Conservation (phyloP, 1,140 invertebrate genomes). For the Drosophila repleta region DNA sequence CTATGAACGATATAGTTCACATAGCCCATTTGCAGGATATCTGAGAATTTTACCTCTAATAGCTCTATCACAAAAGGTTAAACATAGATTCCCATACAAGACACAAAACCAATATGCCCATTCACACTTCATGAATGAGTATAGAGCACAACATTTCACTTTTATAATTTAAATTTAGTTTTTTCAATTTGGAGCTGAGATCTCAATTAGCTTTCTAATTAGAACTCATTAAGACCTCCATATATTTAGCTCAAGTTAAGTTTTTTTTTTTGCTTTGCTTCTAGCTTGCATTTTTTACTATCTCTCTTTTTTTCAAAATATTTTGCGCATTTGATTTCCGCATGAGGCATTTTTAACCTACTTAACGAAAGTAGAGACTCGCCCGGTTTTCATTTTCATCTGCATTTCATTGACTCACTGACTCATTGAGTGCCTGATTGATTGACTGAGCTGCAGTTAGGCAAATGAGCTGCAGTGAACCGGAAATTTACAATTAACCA, state of each 20-base stretch:
- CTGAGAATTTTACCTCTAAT: too few relatives aligned
- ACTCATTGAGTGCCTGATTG: slow-evolving; percentile 38
- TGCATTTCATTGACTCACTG: slow-evolving; percentile 53
- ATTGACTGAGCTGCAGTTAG: slow-evolving; percentile 47
- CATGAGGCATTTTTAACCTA: slow-evolving; percentile 59
- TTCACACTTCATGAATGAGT: too few relatives aligned
- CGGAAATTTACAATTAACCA: slow-evolving; percentile 77
- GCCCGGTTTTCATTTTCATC: slow-evolving; percentile 70
- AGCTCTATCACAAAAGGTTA: too few relatives aligned
- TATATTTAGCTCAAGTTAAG: slow-evolving; percentile 22
- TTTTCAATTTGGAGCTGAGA: not conserved
- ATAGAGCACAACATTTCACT: too few relatives aligned
- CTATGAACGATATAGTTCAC: too few relatives aligned
- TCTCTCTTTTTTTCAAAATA: not conserved
- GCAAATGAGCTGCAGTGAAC: slow-evolving; percentile 73
- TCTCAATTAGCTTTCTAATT: slow-evolving; percentile 4
- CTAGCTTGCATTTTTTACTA: not conserved
- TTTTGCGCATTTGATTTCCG: slow-evolving; percentile 26
- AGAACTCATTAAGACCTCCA: slow-evolving; percentile 7
- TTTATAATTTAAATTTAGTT: too few relatives aligned
- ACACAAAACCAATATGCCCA: too few relatives aligned
- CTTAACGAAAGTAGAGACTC: slow-evolving; percentile 40
- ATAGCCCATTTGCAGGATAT: too few relatives aligned
- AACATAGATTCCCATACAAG: too few relatives aligned
- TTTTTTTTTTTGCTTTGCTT: not conserved